Conservation (phyloP, 2,888 invertebrate species). For the Uloborus plumipes region DNA sequence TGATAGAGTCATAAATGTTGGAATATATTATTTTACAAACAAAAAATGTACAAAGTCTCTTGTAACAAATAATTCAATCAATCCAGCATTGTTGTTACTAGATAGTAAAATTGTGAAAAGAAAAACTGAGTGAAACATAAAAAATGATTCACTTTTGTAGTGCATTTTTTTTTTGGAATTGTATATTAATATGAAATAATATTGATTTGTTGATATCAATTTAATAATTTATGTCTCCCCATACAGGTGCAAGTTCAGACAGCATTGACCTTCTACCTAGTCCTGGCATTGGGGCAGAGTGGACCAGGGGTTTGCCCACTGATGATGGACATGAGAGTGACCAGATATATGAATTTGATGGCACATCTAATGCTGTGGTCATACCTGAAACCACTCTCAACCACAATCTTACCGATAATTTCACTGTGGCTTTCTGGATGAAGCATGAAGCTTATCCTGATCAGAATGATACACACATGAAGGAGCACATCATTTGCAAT, state of each 20-base stretch:
- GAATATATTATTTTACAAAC: no score
- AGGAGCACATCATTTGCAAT: slow-evolving; percentile 96
- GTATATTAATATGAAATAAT: no score
- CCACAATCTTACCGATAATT: slow-evolving; percentile 83
- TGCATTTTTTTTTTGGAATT: no score
- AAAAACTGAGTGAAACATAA: no score
- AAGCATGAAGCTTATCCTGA: slow-evolving; percentile 86
- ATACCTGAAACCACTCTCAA: slow-evolving; percentile 84
- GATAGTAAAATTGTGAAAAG: no score
- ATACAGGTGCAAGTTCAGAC: slow-evolving; percentile 80
- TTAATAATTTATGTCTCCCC: slow-evolving; percentile 11
- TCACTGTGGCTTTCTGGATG: slow-evolving; percentile 95
- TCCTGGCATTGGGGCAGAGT: slow-evolving; percentile 81
- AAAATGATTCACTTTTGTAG: no score
- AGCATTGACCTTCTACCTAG: slow-evolving; percentile 89
- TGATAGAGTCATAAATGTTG: no score
- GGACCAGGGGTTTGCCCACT: slow-evolving; percentile 86
- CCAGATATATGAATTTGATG: slow-evolving; percentile 96
- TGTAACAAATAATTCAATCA: no score
- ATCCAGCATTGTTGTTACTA: no score
- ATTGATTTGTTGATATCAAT: not conserved
- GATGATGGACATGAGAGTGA: slow-evolving; percentile 69
- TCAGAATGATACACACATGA: slow-evolving; percentile 84
- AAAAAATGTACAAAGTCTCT: no score
- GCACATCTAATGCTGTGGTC: slow-evolving; percentile 86